Conservation (phyloP, 2,797 vertebrate species). For the Danio albolineatus region DNA sequence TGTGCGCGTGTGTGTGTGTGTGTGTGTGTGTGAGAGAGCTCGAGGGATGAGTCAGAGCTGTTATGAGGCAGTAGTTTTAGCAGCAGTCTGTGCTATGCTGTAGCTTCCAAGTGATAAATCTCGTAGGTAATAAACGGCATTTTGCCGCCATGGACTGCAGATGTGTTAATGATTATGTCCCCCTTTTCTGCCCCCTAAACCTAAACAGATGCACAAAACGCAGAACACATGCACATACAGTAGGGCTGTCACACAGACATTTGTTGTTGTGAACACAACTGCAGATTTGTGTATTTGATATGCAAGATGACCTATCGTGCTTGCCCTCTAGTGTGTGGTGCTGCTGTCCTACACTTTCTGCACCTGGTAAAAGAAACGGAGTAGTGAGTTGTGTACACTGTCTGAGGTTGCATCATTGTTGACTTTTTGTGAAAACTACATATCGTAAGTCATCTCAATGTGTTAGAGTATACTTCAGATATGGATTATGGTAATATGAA, state of each 20-base stretch:
- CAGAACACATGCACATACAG: slow-evolving; percentile 22
- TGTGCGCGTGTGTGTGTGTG: too few relatives aligned
- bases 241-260: not conserved
- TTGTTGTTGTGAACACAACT: slow-evolving; percentile 8
- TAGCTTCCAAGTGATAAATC: slow-evolving; percentile 41
- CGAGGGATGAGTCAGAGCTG: slow-evolving; percentile 33
- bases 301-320: slow-evolving; percentile 5
- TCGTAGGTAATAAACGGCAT: slow-evolving; percentile 30
- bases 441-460: not conserved
- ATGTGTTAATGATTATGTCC: slow-evolving; percentile 35
- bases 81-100: slow-evolving; percentile 32
- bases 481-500: not conserved
- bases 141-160: slow-evolving; percentile 12
- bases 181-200: slow-evolving; percentile 12
- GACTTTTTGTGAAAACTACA: not conserved
- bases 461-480: not conserved
- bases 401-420: not conserved
- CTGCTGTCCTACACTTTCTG: not conserved
- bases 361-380: not conserved
- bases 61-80: slow-evolving; percentile 46
- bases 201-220: not conserved
- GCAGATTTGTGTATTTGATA: slow-evolving; percentile 4
- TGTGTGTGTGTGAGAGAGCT: slow-evolving; percentile 16
- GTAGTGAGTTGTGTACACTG: not conserved
- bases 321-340: slow-evolving; percentile 2